phyloP scores from a whole-genome alignment of 53 echinoderm and acorn worm genomes.

The Paracentrotus lividus region DNA sequence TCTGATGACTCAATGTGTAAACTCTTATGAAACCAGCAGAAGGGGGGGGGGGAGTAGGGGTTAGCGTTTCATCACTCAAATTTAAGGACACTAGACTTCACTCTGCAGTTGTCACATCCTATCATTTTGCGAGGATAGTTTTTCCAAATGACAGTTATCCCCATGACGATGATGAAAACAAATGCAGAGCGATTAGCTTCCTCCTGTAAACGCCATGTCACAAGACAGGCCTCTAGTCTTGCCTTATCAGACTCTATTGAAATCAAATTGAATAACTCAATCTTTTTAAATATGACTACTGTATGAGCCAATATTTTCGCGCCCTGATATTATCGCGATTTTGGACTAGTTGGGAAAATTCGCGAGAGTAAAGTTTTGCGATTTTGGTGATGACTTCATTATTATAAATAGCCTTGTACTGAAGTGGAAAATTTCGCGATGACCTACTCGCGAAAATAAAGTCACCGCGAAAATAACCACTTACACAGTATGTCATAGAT shows the following conservation, averaged over 20 bases:
- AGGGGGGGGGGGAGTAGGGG: slow-evolving; percentile 35
- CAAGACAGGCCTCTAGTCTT: neutral
- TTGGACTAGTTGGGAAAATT: no score
- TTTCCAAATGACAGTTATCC: slow-evolving; percentile 39
- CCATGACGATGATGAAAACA: slow-evolving; percentile 37
- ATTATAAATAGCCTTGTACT: no score
- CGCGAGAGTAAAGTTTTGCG: no score
- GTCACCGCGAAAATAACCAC: no score
- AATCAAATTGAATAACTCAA: neutral
- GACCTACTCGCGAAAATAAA: no score
- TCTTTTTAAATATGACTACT: no score
- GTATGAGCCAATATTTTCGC: no score
- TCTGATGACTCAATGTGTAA: no score
- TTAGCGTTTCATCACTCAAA: neutral
- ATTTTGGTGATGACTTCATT: no score
- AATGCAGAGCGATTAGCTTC: slow-evolving; percentile 36
- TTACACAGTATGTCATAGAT: no score
- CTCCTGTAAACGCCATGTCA: neutral
- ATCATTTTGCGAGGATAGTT: neutral
- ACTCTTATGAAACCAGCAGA: neutral
- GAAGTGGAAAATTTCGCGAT: no score
- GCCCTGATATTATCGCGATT: no score
- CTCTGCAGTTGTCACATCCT: neutral
- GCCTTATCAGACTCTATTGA: neutral
- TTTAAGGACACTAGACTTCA: neutral